Conservation (phyloP, 2,113 vertebrate genomes). For the Pholis gunnellus region DNA sequence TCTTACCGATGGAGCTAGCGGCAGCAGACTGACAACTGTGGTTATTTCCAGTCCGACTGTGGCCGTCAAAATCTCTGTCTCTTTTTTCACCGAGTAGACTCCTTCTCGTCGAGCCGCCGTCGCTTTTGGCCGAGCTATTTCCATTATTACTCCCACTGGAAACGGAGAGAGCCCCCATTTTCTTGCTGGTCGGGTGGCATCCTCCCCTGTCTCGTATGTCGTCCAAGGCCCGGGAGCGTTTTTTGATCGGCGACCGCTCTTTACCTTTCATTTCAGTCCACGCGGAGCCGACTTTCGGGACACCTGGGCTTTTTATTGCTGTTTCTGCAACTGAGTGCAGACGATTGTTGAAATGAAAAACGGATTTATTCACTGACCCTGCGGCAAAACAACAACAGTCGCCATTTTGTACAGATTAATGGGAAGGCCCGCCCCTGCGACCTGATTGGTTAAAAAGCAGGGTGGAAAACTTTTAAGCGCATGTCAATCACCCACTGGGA, state of each 20-base stretch:
- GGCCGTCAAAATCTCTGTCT: conserved; percentile 88
- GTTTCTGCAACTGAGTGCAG: conserved; percentile 53
- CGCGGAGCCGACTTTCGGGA: conserved; percentile 42
- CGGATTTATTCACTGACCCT: conserved; percentile 77
- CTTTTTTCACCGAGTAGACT: conserved; percentile 89
- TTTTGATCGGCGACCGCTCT: conserved; percentile 96
- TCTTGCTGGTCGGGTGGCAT: conserved; percentile 90
- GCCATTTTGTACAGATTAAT: conserved; percentile 85
- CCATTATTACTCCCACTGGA: conserved; percentile 85
- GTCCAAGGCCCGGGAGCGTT: conserved; percentile 93
- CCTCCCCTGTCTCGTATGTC: conserved; percentile 90
- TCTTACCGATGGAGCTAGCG: conserved; percentile 84
- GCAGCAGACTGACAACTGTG: conserved; percentile 81
- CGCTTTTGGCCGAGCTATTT: conserved; percentile 85
- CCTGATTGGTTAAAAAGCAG: conserved; percentile 75
- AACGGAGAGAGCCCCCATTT: conserved; percentile 87
- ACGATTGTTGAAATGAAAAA: conserved; percentile 37
- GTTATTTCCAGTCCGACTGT: conserved; percentile 86
- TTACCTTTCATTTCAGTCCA: conserved; percentile 92
- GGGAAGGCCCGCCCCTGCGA: conserved; percentile 56
- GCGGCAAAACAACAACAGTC: conserved; percentile 84
- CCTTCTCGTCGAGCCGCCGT: conserved; percentile 86
- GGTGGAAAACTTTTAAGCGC: conserved; percentile 43
- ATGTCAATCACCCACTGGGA: conserved; percentile 65
- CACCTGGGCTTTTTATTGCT: background rate